These are phyloP conservation scores for Pantherophis vulpinus DNA, from an alignment of 2,797 vertebrate genomes.

Conservation along the genomic window DNA sequence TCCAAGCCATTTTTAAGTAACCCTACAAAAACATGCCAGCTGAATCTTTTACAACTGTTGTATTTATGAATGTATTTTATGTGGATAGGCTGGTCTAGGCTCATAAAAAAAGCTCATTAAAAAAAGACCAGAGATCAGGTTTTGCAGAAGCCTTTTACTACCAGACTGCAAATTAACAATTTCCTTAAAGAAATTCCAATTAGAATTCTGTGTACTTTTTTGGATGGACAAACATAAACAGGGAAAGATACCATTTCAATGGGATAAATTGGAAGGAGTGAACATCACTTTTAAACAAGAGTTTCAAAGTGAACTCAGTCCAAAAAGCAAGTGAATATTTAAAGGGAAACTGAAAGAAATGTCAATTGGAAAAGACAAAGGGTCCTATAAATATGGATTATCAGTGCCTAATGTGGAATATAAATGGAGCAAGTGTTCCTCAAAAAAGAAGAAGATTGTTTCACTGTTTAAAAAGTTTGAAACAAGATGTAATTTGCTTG, in stretches of 20 bases:
- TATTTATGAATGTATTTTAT: background rate
- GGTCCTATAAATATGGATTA: background rate
- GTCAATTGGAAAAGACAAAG: background rate
- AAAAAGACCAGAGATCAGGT: background rate
- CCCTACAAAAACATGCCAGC: background rate
- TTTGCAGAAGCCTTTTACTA: background rate
- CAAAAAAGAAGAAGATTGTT: background rate
- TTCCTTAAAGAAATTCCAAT: background rate
- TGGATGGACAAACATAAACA: background rate
- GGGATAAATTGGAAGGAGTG: background rate
- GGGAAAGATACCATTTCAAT: background rate
- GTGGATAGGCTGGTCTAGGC: background rate
- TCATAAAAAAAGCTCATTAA: background rate
- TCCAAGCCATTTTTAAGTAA: background rate
- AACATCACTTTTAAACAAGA: background rate
- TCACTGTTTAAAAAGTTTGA: background rate
- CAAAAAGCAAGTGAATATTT: background rate
- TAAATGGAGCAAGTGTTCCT: background rate
- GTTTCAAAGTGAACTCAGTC: background rate
- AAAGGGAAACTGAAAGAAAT: background rate
- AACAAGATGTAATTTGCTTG: background rate
- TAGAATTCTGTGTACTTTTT: background rate
- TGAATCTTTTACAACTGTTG: background rate
- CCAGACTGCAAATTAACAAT: background rate
- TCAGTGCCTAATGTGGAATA: background rate